Evolutionary conservation across 2,797 vertebrate genomes (phyloP).

Genomic region (Amniataba percoides): DNA sequence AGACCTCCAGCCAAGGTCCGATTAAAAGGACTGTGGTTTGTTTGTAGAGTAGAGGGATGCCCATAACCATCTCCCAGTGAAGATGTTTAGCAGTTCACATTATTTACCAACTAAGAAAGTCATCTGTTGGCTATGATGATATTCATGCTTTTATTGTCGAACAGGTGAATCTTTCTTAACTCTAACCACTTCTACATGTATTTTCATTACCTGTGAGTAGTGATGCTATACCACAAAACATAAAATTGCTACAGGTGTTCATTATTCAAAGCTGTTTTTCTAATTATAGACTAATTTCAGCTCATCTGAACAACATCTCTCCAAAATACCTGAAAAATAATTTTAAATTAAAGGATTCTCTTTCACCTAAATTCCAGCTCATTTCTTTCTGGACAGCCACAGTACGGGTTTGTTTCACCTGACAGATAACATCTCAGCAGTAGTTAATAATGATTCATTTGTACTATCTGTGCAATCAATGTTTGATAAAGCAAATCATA

Average conservation of each 20-base stretch:
- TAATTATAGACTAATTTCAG: not conserved
- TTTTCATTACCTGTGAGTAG: not conserved
- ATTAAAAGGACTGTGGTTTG: not conserved
- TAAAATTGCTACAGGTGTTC: not conserved
- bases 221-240: not conserved
- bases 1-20: constrained; percentile 92
- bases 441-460: not conserved
- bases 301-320: not conserved
- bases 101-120: not conserved
- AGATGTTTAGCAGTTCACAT: not conserved
- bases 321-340: not conserved
- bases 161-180: not conserved
- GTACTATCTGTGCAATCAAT: not conserved
- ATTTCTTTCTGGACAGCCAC: not conserved
- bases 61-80: not conserved
- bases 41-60: not conserved
- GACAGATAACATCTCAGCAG: not conserved
- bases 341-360: not conserved
- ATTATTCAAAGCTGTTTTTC: not conserved
- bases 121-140: not conserved
- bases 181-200: not conserved
- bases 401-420: not conserved
- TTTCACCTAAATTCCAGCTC: not conserved
- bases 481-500: not conserved
- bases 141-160: not conserved